phyloP scores from a whole-genome alignment of 2,888 invertebrate genomes.

The Amphiduros pacificus region DNA sequence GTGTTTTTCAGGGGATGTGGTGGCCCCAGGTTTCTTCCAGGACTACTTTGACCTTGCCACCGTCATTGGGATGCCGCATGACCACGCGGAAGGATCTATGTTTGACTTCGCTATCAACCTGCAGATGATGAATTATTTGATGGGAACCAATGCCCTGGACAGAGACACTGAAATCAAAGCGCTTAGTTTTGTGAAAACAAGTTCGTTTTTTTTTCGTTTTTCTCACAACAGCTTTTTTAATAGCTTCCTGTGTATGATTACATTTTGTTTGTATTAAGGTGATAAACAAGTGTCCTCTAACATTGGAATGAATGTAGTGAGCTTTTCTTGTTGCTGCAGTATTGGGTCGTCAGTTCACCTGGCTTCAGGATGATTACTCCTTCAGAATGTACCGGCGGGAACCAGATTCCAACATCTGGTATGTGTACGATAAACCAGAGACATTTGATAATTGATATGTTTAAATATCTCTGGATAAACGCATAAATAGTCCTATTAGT shows the following conservation, averaged over 20 bases:
- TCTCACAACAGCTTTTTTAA: not conserved
- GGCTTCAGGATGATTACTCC: slow-evolving; percentile 86
- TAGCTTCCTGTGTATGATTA: not conserved
- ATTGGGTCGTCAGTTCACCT: slow-evolving; percentile 87
- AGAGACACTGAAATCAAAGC: slow-evolving; percentile 76
- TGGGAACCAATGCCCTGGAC: slow-evolving; percentile 79
- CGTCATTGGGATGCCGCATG: slow-evolving; percentile 60
- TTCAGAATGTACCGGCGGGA: slow-evolving; percentile 79
- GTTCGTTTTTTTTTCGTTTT: slow-evolving; percentile 28
- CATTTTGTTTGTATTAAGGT: no score
- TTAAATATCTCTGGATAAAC: not conserved
- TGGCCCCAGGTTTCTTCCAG: slow-evolving; percentile 63
- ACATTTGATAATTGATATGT: not conserved
- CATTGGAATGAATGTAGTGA: no score
- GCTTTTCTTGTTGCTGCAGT: slow-evolving; percentile 63
- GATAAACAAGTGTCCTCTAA: no score
- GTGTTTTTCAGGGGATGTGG: slow-evolving; percentile 63
- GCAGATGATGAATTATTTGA: slow-evolving; percentile 87
- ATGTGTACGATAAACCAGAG: slow-evolving; percentile 82
- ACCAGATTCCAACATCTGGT: no score
- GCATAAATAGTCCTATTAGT: no score
- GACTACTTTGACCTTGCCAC: slow-evolving; percentile 57
- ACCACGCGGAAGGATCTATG: slow-evolving; percentile 86
- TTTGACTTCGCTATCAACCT: slow-evolving; percentile 97
- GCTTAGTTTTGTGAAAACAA: slow-evolving; percentile 80